phyloP scores from a whole-genome alignment of 1,140 invertebrate species.

The Lanistes nyassanus region DNA sequence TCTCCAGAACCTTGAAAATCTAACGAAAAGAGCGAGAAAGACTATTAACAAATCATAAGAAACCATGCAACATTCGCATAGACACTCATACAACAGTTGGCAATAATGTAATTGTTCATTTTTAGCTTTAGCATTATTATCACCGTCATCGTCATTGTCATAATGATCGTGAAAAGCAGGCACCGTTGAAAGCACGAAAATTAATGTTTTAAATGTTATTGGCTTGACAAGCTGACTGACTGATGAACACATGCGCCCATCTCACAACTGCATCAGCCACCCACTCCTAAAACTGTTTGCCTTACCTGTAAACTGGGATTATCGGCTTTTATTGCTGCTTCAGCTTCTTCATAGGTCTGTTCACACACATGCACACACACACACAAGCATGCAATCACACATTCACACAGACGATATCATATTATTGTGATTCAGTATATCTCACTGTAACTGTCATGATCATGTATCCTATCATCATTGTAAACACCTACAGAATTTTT shows the following conservation, averaged over 20 bases:
- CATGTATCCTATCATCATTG: too few species aligned
- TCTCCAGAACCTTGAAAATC: too few species aligned
- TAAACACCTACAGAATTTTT: too few species aligned
- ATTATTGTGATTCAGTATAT: too few species aligned
- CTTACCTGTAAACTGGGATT: not conserved
- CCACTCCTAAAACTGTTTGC: not conserved
- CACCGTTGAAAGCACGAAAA: too few species aligned
- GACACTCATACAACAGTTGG: not conserved
- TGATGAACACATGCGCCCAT: not conserved
- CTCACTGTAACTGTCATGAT: too few species aligned
- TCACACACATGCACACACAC: constrained; percentile 1
- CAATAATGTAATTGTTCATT: not conserved
- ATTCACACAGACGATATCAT: too few species aligned
- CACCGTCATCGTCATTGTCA: not conserved
- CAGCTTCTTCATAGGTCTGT: not conserved
- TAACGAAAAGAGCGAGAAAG: too few species aligned
- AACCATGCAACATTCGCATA: not conserved
- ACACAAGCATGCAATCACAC: constrained; percentile 3
- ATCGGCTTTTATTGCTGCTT: not conserved
- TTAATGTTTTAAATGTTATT: not conserved
- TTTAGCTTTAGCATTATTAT: not conserved
- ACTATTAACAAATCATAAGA: not conserved
- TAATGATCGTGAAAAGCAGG: not conserved
- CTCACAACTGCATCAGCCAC: not conserved
- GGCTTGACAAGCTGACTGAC: not conserved